These are phyloP conservation scores for Dryobotodes eremita DNA, from an alignment of 2,888 invertebrate genomes.

Conservation along the genomic window DNA sequence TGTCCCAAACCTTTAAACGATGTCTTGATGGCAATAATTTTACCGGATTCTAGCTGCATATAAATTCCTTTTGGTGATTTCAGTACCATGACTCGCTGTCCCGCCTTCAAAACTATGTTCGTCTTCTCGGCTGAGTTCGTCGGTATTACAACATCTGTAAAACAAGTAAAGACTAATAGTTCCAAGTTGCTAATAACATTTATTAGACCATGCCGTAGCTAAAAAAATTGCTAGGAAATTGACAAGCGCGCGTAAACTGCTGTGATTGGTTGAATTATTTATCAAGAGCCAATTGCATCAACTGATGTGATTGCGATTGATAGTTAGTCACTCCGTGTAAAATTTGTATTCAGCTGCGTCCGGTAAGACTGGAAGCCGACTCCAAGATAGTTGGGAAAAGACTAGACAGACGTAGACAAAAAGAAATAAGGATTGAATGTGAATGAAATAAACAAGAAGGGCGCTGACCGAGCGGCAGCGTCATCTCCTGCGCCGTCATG, in stretches of 20 bases:
- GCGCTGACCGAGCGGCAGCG: conserved; percentile 93
- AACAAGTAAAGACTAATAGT: conserved; percentile 2
- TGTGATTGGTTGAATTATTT: too few species aligned
- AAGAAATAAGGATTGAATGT: too few species aligned
- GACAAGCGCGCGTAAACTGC: too few species aligned
- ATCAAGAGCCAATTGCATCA: too few species aligned
- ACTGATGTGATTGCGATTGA: too few species aligned
- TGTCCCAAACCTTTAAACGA: conserved; percentile 92
- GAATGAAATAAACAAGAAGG: too few species aligned
- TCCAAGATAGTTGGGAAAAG: too few species aligned
- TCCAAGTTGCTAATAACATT: background rate
- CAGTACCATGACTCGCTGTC: conserved; percentile 98
- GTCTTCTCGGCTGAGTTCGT: conserved; percentile 97
- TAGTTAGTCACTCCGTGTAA: too few species aligned
- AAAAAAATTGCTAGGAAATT: too few species aligned
- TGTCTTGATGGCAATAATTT: conserved; percentile 97
- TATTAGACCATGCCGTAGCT: background rate
- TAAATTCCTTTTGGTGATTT: conserved; percentile 99
- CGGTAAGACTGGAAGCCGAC: too few species aligned
- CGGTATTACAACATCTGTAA: conserved; percentile 96
- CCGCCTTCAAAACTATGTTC: conserved; percentile 97
- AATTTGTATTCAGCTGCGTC: too few species aligned
- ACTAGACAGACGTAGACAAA: too few species aligned
- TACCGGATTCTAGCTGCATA: conserved; percentile 98
- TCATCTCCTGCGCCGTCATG: conserved; percentile 98